A percentile compares a stretch with the other conserved stretches of the same genome.
Evolutionary conservation across 2,113 vertebrate genomes (phyloP).

Genomic region (Alces alces): DNA sequence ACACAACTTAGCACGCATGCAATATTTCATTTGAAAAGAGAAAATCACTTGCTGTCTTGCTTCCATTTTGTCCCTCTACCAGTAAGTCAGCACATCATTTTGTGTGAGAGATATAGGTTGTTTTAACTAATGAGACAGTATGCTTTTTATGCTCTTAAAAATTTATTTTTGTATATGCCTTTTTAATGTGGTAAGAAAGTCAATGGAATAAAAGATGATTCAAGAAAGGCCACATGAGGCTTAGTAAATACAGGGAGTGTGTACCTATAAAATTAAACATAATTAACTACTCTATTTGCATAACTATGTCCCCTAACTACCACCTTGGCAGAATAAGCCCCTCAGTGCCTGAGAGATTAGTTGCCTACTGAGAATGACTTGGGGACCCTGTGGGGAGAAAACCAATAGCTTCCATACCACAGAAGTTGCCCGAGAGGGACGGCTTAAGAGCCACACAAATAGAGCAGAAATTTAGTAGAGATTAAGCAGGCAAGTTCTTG

Average conservation of each 20-base stretch:
- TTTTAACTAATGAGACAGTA: not conserved
- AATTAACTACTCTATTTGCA: constrained; percentile 22
- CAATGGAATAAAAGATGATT: constrained; percentile 3
- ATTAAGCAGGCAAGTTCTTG: constrained; percentile 1
- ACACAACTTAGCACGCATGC: rapidly evolving
- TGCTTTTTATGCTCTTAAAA: not conserved
- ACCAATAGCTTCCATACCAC: not conserved
- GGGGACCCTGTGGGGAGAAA: not conserved
- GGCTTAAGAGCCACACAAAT: not conserved
- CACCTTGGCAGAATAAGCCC: constrained; percentile 30
- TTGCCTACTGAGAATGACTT: constrained; percentile 43
- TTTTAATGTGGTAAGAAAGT: constrained; percentile 12
- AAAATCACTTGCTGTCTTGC: not conserved
- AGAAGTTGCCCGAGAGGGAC: not conserved
- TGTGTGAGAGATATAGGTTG: not conserved
- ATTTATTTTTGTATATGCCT: not conserved
- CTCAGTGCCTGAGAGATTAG: not conserved
- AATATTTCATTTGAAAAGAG: constrained; percentile 21
- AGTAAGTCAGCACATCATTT: not conserved
- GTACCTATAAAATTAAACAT: constrained; percentile 20
- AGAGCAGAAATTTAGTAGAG: not conserved
- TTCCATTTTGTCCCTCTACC: not conserved
- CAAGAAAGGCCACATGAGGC: not conserved
- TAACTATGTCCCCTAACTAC: not conserved
- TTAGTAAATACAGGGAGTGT: not conserved